Conservation (phyloP, 2,888 invertebrate genomes). For the Arge pagana region DNA sequence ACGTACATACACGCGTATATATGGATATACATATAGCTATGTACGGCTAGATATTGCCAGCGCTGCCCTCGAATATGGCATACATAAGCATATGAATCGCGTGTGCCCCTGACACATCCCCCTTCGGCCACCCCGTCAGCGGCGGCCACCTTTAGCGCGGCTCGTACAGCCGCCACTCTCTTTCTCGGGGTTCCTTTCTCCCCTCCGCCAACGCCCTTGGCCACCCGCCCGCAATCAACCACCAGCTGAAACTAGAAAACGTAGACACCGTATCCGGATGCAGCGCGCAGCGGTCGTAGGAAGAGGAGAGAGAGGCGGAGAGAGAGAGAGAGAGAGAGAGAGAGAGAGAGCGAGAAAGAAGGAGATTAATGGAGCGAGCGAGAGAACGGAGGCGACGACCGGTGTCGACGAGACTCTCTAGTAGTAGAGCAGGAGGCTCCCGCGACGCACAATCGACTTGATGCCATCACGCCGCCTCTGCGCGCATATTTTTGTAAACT, state of each 20-base stretch:
- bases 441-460: no score
- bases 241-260: conserved; percentile 22
- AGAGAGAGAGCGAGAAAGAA: neutral
- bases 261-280: conserved; percentile 21
- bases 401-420: neutral
- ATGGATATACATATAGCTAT: neutral
- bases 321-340: conserved; percentile 13
- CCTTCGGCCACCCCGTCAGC: neutral
- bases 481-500: conserved; percentile 20
- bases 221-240: conserved; percentile 3
- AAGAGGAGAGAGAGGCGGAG: conserved; percentile 2
- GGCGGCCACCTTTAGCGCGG: neutral
- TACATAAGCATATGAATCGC: conserved; percentile 23
- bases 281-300: conserved; percentile 11
- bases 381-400: conserved; percentile 2
- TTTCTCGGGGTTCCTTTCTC: conserved; percentile 4
- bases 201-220: conserved; percentile 4
- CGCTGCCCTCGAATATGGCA: neutral
- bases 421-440: no score
- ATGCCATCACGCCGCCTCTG: conserved; percentile 15
- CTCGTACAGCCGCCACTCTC: conserved; percentile 6
- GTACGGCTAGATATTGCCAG: neutral
- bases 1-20: neutral
- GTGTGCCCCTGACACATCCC: conserved; percentile 10
- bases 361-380: conserved; percentile 3